These are phyloP conservation scores for Alethe diademata DNA, from an alignment of 2,113 vertebrate genomes.

Conservation along the genomic window DNA sequence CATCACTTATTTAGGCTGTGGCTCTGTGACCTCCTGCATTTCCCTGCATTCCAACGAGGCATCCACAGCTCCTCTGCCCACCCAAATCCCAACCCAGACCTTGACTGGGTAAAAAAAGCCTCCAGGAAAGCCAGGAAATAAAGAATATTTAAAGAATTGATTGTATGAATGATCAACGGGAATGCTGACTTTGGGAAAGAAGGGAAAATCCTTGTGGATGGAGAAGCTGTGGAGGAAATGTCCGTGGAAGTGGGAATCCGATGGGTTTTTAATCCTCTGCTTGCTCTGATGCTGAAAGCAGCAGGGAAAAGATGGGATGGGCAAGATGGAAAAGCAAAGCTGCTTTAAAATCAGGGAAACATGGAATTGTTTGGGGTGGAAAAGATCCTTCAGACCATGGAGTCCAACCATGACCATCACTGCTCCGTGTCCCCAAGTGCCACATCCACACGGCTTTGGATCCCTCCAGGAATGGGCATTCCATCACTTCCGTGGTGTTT, in stretches of 20 bases:
- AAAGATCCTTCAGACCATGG: background rate
- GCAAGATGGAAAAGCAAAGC: background rate
- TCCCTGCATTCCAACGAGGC: background rate
- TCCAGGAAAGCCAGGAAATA: background rate
- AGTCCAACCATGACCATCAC: accelerated
- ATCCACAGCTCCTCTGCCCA: background rate
- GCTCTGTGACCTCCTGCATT: background rate
- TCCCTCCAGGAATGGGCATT: background rate
- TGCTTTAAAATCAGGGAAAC: background rate
- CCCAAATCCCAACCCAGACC: background rate
- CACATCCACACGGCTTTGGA: background rate
- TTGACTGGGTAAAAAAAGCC: background rate
- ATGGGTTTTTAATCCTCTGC: background rate
- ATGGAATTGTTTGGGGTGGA: background rate
- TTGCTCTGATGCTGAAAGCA: background rate
- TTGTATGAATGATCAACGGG: accelerated
- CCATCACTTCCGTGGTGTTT: background rate
- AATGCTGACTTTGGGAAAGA: background rate
- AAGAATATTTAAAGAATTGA: background rate
- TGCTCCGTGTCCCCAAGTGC: background rate
- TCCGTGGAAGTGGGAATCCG: background rate
- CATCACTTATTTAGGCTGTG: slow-evolving; percentile 38
- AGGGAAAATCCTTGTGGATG: background rate
- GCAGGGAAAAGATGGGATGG: background rate
- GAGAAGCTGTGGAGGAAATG: background rate